phyloP scores from a whole-genome alignment of 2,888 invertebrate species.

The Bugula neritina region DNA sequence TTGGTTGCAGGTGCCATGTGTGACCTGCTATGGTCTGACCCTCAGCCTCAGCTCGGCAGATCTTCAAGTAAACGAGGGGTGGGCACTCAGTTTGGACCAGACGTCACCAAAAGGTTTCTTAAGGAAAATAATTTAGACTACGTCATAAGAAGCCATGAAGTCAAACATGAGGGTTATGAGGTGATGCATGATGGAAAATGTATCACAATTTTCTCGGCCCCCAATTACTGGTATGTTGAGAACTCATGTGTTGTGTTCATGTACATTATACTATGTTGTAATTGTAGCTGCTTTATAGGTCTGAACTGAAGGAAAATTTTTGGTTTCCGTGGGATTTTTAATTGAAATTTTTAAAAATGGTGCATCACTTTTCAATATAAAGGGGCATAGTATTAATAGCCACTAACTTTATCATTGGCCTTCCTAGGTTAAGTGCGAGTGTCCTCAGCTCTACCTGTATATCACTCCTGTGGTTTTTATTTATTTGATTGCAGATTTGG shows the following conservation, averaged over 20 bases:
- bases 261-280: background rate
- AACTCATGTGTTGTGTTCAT: background rate
- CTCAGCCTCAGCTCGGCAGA: constrained; percentile 79
- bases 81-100: constrained; percentile 96
- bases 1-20: constrained; percentile 81
- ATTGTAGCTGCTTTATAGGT: too few relatives aligned
- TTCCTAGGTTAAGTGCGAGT: too few relatives aligned
- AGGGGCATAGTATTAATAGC: too few relatives aligned
- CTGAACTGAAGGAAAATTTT: too few relatives aligned
- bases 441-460: background rate
- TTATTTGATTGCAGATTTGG: too few relatives aligned
- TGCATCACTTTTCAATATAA: too few relatives aligned
- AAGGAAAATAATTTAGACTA: constrained; percentile 81
- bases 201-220: constrained; percentile 97
- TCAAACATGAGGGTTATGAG: constrained; percentile 93
- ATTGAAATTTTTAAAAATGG: too few relatives aligned
- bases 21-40: constrained; percentile 97
- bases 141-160: constrained; percentile 92
- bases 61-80: constrained; percentile 94
- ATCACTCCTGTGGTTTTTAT: background rate
- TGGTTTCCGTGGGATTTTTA: too few relatives aligned
- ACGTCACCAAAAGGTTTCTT: constrained; percentile 79
- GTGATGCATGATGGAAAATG: constrained; percentile 89
- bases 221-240: constrained; percentile 86
- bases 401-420: too few relatives aligned